phyloP scores from a whole-genome alignment of 2,888 invertebrate species.

The Schrankia costaestrigalis region DNA sequence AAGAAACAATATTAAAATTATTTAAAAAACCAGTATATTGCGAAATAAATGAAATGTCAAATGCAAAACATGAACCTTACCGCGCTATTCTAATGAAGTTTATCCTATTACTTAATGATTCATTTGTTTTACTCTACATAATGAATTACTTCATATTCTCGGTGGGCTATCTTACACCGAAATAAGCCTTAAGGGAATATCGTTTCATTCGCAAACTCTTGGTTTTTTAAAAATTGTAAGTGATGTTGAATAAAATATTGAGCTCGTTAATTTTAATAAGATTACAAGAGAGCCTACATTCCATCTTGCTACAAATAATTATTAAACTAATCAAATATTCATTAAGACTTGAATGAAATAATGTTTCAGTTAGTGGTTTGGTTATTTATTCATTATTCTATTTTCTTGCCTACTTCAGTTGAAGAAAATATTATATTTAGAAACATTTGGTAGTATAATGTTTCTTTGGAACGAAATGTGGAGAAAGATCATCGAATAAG shows the following conservation, averaged over 20 bases:
- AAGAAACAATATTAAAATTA: background rate
- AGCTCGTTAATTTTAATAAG: constrained; percentile 35
- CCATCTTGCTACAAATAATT: constrained; percentile 26
- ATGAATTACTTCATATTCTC: constrained; percentile 32
- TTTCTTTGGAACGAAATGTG: too few species aligned
- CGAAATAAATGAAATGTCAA: background rate
- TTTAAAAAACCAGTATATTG: background rate
- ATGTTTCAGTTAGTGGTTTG: too few species aligned
- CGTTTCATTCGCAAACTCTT: constrained; percentile 21
- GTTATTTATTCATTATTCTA: too few species aligned
- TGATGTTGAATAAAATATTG: constrained; percentile 29
- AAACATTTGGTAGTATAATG: too few species aligned
- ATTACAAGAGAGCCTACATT: constrained; percentile 18
- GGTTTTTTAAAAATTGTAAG: constrained; percentile 22
- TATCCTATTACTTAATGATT: constrained; percentile 26
- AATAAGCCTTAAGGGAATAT: constrained; percentile 25
- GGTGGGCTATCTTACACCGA: constrained; percentile 16
- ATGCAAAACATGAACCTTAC: constrained; percentile 10
- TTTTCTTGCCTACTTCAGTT: too few species aligned
- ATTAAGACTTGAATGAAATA: too few species aligned
- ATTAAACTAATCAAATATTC: too few species aligned
- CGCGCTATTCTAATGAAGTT: constrained; percentile 11
- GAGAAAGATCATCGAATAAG: too few species aligned
- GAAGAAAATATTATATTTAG: too few species aligned
- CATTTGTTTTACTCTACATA: constrained; percentile 28